phyloP scores from a whole-genome alignment of 2,113 vertebrate species.

The Panurus biarmicus region DNA sequence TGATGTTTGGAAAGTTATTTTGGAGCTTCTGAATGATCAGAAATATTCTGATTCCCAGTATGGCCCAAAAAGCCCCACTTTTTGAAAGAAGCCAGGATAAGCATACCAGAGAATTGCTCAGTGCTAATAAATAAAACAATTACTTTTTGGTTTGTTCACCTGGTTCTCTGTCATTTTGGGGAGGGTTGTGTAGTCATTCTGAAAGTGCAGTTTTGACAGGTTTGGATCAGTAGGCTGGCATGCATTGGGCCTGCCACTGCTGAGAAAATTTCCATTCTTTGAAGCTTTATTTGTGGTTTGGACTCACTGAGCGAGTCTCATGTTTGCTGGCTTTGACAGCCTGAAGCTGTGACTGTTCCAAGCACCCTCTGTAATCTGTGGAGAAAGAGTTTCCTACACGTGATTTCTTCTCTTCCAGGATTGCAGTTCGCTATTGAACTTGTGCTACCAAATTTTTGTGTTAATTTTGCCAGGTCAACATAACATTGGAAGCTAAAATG shows the following conservation, averaged over 20 bases:
- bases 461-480: neutral
- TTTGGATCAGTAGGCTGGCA: neutral
- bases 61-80: neutral
- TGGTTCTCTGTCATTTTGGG: neutral
- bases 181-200: neutral
- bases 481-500: neutral
- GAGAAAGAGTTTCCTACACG: neutral
- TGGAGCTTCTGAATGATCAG: neutral
- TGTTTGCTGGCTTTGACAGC: neutral
- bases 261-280: neutral
- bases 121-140: neutral
- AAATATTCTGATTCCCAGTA: neutral
- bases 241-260: neutral
- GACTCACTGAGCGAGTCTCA: neutral
- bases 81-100: neutral
- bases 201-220: neutral
- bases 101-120: neutral
- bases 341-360: neutral
- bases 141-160: slow-evolving; percentile 31
- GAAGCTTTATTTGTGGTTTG: neutral
- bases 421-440: neutral
- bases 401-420: neutral
- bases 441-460: neutral
- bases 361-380: neutral
- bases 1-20: neutral